Percentiles rank a stretch among this genome's conserved stretches.
These are phyloP conservation scores for Bostrychus sinensis DNA, from an alignment of 2,113 vertebrate species.

Conservation along the genomic window DNA sequence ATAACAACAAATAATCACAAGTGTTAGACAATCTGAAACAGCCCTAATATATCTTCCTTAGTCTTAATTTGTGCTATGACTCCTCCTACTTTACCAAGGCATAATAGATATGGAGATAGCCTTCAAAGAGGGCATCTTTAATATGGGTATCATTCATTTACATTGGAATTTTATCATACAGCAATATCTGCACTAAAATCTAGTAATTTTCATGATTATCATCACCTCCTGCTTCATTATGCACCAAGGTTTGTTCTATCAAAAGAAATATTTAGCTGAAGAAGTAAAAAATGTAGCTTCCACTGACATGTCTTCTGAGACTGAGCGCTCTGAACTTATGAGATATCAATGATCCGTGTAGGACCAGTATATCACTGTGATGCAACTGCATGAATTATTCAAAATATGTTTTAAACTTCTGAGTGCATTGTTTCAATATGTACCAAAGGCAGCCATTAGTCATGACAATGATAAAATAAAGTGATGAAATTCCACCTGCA, in stretches of 20 bases:
- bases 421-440: constrained; percentile 48
- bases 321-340: constrained; percentile 17
- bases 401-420: constrained; percentile 24
- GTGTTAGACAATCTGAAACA: too few relatives aligned
- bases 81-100: too few relatives aligned
- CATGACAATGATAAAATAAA: constrained; percentile 31
- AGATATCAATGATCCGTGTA: constrained; percentile 31
- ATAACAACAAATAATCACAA: too few relatives aligned
- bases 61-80: too few relatives aligned
- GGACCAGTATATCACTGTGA: too few relatives aligned
- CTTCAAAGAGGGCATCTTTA: too few relatives aligned
- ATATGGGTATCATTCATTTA: too few relatives aligned
- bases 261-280: background rate
- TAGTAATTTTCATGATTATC: too few relatives aligned
- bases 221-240: too few relatives aligned
- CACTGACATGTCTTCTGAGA: constrained; percentile 13
- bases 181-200: background rate
- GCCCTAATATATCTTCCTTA: too few relatives aligned
- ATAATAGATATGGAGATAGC: background rate
- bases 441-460: constrained; percentile 36
- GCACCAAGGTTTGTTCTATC: background rate
- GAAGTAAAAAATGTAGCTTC: constrained; percentile 18
- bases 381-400: constrained; percentile 46
- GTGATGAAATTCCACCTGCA: constrained; percentile 20
- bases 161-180: background rate